These are phyloP conservation scores for Zele albiditarsus DNA, from an alignment of 2,888 invertebrate species.

Conservation along the genomic window DNA sequence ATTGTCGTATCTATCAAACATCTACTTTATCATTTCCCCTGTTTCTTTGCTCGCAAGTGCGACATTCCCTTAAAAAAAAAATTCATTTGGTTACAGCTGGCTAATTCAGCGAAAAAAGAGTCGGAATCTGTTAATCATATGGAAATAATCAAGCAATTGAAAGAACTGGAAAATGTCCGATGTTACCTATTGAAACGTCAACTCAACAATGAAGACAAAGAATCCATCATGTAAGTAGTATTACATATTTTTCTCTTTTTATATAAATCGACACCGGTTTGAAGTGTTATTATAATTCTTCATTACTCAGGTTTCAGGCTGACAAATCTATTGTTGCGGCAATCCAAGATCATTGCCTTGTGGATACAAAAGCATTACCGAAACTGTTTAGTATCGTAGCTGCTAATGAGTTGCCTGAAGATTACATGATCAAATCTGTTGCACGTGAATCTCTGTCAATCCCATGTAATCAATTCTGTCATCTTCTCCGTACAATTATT, in stretches of 20 bases:
- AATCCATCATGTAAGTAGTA: conserved; percentile 53
- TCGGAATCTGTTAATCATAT: conserved; percentile 55
- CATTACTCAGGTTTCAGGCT: conserved; percentile 53
- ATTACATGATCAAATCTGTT: conserved; percentile 72
- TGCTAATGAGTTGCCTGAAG: conserved; percentile 68
- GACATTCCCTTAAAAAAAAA: neutral
- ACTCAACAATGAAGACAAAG: neutral
- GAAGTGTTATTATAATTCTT: conserved; percentile 25
- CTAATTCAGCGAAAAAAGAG: conserved; percentile 42
- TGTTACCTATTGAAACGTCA: conserved; percentile 58
- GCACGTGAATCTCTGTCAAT: conserved; percentile 27
- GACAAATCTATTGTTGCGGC: conserved; percentile 72
- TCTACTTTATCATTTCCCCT: neutral
- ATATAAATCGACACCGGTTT: conserved; percentile 38
- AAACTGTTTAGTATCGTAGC: conserved; percentile 68
- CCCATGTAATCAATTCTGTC: conserved; percentile 35
- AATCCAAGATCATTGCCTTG: conserved; percentile 72
- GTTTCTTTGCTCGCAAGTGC: neutral
- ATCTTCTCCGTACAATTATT: neutral
- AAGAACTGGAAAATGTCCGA: conserved; percentile 54
- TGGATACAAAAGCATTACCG: conserved; percentile 70
- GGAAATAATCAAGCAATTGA: conserved; percentile 55
- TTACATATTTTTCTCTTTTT: neutral
- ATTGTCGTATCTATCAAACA: neutral
- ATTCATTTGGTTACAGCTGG: conserved; percentile 52